Base-by-base conservation (phyloP, 2,888 invertebrate genomes). In the Lymantria dispar region DNA sequence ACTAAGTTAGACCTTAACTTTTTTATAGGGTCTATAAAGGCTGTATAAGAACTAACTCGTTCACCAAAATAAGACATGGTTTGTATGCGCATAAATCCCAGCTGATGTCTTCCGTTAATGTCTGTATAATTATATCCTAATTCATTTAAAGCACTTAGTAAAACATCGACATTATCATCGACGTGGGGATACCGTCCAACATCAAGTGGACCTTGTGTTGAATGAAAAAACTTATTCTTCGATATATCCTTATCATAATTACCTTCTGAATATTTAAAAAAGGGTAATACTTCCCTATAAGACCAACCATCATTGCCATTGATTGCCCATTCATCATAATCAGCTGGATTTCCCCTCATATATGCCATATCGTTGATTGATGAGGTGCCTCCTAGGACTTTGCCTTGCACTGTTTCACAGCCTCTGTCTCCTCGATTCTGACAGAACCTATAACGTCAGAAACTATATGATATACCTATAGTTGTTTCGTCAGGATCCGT, bases 251-350 rank as follows among this genome's bases (percentile, higher is more conserved):
- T 88, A 54, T 91, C 89, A 45, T 88, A 90, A 63, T 90, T 91
- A 55, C 89, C 88, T 75, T 91, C 91, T 1, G 91, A 91, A 56
- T 91, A 87, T 64, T 90, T 91, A 63, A 89, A 91, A 67, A 80
- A 91, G 10, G 88, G 87, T 0, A 91, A 72, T 5, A 91, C 70
- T 62, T 88, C 76, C 5, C 64, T 78, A 58, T 76, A 91, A 48
- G 80, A 80, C 91, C 91, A 91, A 11, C 86, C 91, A 3, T 87
- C 83, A 50, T 90, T 90, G 1, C 89, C 91, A 41, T 71, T 75
- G 10, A 85, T 69, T 5, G 86, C 82, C 91, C 91, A 91, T 59
- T 88, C 89, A 30, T 91, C 89, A 60, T 87, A 91, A 55, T 91
- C 91, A 0, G 87, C 87, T 9, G 88, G 84, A 56, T 83, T 90